Base-by-base conservation (phyloP, 2,888 invertebrate genomes). In the Lepidochitona cinerea region DNA sequence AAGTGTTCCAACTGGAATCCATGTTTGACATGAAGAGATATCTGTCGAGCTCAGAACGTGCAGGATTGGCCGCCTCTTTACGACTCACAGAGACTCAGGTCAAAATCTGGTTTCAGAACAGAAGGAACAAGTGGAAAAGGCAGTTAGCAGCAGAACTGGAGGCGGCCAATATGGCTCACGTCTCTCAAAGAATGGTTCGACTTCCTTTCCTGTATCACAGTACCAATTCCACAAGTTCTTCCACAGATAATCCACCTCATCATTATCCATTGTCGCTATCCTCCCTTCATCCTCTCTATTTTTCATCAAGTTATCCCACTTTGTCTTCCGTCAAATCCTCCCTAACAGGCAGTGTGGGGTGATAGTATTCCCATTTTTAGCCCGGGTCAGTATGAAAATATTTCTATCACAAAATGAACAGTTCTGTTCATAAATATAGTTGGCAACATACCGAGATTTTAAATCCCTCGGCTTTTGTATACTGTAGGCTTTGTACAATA, bases 141-240 rank as follows among this genome's bases (percentile, higher is more conserved):
- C 91, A 91, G 75, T 81, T 90, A 29, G 89, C 90, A 4, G 90
- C 98, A 0, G 98, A 98, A 87, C 89, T 98, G 81, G 98, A 99
- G 77, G 92, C 92, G 0, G 91, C 91, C 53, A 91, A 91, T 78
- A 89, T 92, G 91, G 89, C 88, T 18, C 88, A 88, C 70, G 96
- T 96, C 33, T 97, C 97, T 89, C 97, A 98, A 91, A 92, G 98
- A 49, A 92, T 98, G 85, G 97, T 97, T 1, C 94, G 97, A 74
- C 98, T 98, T 9, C 98, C 98, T 0, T 97, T 98, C 79, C 92
- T 98, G 67, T 98, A 98, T 90, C 97, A 49, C 7, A 49, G 23
- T 23, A n/a, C 49, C 23, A 23, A 23, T 7, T 49, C 49, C 49
- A n/a, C n/a, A n/a, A n/a, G n/a, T 2, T 49, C 49, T n/a, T n/a